Evolutionary conservation across 2,113 vertebrate species (phyloP), one percentile per base, ranked within the genome.

Genomic region (Urocolius indicus): DNA sequence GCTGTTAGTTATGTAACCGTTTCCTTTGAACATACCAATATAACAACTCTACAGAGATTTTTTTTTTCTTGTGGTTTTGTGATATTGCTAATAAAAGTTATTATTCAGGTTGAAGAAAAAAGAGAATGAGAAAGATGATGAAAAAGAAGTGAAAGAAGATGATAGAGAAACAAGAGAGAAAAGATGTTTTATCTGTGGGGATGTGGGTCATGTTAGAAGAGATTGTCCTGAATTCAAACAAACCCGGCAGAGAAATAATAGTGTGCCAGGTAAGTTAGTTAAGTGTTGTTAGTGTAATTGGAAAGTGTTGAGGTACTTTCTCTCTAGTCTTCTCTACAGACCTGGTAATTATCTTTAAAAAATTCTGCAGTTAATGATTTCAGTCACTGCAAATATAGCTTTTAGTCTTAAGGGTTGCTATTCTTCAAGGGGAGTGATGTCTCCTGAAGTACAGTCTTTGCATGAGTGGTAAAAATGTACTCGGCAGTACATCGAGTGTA

Each of bases 111-210:
- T 99, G 92, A 99, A 99, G 98, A 99, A 99, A 97, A 99, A 99
- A 95, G 99, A 99, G 93, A 99, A 98, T 38, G 99, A 99, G 79
- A 99, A 99, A 94, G 99, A 99, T 61, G 99, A 99, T 77, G 99
- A 99, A 51, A 98, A 98, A 73, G 98, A 98, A 94, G 82, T 97
- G 12, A 99, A 99, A 91, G 99, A 99, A 93, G 99, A 99, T 22
- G 99, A 99, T 11, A 98, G 98, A 41, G 99, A 99, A 91, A 98
- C 98, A 22, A 98, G 99, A 97, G 99, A 99, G 96, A 97, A 99
- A 67, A 99, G 99, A 6, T 99, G 99, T 92, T 99, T 99, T 95
- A 99, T 99, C 97, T 99, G 99, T 75, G 99, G 99, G 27, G 99
- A 99, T 94, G 98, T 98, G 65, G 99, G 99, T 43, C 99, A 99